A percentile compares a stretch with the other conserved stretches of the same genome.
Evolutionary conservation across 2,888 invertebrate species (phyloP).

Genomic region (Papilio gigon): DNA sequence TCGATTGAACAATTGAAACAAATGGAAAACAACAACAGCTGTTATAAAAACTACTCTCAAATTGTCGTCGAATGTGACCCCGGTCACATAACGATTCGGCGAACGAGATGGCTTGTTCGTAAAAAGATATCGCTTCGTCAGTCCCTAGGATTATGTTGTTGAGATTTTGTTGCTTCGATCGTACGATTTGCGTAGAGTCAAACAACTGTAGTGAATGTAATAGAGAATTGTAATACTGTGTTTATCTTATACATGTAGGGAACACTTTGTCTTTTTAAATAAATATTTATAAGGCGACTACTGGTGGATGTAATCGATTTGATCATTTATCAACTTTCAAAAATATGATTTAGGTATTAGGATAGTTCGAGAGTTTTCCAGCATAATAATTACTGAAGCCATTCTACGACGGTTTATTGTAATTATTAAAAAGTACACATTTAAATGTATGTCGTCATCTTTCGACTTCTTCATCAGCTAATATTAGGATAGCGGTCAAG

Average conservation of each 20-base stretch:
- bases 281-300: no score
- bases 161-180: conserved; percentile 22
- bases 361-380: background rate
- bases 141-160: conserved; percentile 30
- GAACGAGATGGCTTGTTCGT: conserved; percentile 23
- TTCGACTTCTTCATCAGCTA: no score
- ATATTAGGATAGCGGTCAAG: no score
- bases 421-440: background rate
- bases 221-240: background rate
- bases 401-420: background rate
- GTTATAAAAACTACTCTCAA: conserved; percentile 9
- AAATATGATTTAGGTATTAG: no score
- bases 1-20: conserved; percentile 19
- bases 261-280: no score
- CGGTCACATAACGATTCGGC: conserved; percentile 14
- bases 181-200: conserved; percentile 22
- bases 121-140: conserved; percentile 25
- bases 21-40: background rate
- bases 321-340: no score
- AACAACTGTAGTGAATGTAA: background rate
- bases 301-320: no score
- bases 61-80: conserved; percentile 1
- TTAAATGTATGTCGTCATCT: background rate
- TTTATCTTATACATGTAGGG: conserved; percentile 1
- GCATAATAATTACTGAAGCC: background rate